These are phyloP conservation scores for Caenorhabditis becei DNA, from an alignment of 2,888 invertebrate genomes.

Conservation along the genomic window DNA sequence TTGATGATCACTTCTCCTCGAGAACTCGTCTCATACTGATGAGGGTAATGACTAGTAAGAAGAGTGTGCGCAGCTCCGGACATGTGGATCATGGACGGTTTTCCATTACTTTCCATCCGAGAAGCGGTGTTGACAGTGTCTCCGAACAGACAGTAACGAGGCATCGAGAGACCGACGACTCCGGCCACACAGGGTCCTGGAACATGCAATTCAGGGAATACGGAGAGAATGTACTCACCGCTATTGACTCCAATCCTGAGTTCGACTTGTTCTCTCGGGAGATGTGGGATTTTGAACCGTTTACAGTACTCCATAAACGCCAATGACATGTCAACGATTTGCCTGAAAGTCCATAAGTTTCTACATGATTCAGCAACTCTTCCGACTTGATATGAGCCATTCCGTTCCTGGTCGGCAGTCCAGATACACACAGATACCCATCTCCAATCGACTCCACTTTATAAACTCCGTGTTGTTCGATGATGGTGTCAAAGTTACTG, in stretches of 20 bases:
- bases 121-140: conserved; percentile 79
- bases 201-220: neutral
- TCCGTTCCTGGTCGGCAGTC: conserved; percentile 77
- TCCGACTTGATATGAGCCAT: conserved; percentile 56
- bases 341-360: conserved; percentile 43
- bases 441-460: conserved; percentile 80
- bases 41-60: conserved; percentile 68
- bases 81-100: conserved; percentile 74
- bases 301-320: conserved; percentile 69
- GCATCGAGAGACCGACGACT: conserved; percentile 77
- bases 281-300: conserved; percentile 72
- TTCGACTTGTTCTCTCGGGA: conserved; percentile 76
- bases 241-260: conserved; percentile 78
- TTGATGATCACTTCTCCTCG: conserved; percentile 77
- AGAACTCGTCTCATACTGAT: conserved; percentile 72
- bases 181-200: conserved; percentile 67
- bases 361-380: neutral
- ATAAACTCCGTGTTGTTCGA: conserved; percentile 76
- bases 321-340: conserved; percentile 75
- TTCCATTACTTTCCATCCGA: conserved; percentile 78
- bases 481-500: conserved; percentile 77
- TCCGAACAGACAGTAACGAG: conserved; percentile 78
- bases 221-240: conserved; percentile 54
- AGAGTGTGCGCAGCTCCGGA: conserved; percentile 71
- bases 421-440: conserved; percentile 78